Percentiles rank a stretch among this genome's conserved stretches.
phyloP scores from a whole-genome alignment of 2,888 invertebrate species.

The Nemapogon koenigi region DNA sequence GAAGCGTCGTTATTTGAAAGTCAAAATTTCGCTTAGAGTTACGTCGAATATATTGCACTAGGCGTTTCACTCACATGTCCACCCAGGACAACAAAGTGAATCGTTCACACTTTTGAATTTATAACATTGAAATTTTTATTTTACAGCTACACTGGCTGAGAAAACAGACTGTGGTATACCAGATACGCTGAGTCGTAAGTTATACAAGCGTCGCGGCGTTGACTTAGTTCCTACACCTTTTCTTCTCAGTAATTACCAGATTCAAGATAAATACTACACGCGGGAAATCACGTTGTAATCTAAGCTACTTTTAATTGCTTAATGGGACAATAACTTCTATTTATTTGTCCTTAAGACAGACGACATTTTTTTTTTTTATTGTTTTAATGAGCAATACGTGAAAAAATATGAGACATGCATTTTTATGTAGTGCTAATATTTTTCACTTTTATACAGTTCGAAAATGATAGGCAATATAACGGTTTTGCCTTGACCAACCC shows the following conservation, averaged over 20 bases:
- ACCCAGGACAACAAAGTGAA: background rate
- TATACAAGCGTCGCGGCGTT: slow-evolving; percentile 32
- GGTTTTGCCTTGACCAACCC: too few species aligned
- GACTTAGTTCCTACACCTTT: slow-evolving; percentile 59
- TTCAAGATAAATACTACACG: slow-evolving; percentile 26
- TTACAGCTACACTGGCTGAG: slow-evolving; percentile 1
- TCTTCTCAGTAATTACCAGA: slow-evolving; percentile 53
- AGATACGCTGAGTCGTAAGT: slow-evolving; percentile 31
- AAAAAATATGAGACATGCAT: too few species aligned
- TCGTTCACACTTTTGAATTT: background rate
- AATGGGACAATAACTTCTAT: too few species aligned
- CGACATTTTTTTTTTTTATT: too few species aligned
- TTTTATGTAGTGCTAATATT: too few species aligned
- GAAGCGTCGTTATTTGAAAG: too few species aligned
- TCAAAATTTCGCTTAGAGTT: too few species aligned
- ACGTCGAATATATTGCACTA: background rate
- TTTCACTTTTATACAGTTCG: too few species aligned
- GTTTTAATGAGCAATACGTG: too few species aligned
- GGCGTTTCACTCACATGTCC: background rate
- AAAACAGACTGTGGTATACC: slow-evolving; percentile 16
- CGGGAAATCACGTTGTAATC: slow-evolving; percentile 42
- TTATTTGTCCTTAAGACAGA: too few species aligned
- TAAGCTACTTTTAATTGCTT: too few species aligned
- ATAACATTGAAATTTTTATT: slow-evolving; percentile 13
- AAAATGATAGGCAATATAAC: too few species aligned